Conservation (phyloP, 1,140 invertebrate species). For the Cataglyphis hispanica region DNA sequence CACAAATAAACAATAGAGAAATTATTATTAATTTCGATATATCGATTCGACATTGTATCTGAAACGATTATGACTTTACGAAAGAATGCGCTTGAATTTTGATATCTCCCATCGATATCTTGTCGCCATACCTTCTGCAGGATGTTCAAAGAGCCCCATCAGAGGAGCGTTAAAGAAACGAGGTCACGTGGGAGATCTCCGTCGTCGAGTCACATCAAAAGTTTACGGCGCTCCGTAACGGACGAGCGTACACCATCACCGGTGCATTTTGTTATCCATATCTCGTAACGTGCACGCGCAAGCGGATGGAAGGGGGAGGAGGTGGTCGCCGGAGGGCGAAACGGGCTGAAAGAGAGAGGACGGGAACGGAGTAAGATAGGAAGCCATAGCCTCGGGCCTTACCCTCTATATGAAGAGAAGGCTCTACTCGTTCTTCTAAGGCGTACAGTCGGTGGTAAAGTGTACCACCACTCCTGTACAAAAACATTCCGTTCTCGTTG, state of each 20-base stretch:
- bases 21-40: background rate
- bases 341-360: constrained; percentile 50
- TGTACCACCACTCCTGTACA: constrained; percentile 55
- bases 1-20: background rate
- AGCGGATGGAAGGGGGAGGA: constrained; percentile 59
- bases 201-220: constrained; percentile 62
- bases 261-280: constrained; percentile 80
- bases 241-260: constrained; percentile 57
- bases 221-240: constrained; percentile 58
- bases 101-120: constrained; percentile 8
- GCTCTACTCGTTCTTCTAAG: constrained; percentile 65
- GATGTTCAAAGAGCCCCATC: constrained; percentile 49
- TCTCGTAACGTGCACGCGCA: constrained; percentile 76
- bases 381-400: constrained; percentile 80
- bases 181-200: constrained; percentile 58
- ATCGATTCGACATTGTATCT: no score
- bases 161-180: constrained; percentile 46
- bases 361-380: constrained; percentile 78
- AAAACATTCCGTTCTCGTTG: constrained; percentile 52
- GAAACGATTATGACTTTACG: constrained; percentile 15
- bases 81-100: background rate
- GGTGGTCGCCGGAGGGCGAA: constrained; percentile 35
- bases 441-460: constrained; percentile 76
- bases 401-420: constrained; percentile 74
- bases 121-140: constrained; percentile 15